Evolutionary conservation across 2,888 invertebrate genomes (phyloP).

Genomic region (Pollenia angustigena): DNA sequence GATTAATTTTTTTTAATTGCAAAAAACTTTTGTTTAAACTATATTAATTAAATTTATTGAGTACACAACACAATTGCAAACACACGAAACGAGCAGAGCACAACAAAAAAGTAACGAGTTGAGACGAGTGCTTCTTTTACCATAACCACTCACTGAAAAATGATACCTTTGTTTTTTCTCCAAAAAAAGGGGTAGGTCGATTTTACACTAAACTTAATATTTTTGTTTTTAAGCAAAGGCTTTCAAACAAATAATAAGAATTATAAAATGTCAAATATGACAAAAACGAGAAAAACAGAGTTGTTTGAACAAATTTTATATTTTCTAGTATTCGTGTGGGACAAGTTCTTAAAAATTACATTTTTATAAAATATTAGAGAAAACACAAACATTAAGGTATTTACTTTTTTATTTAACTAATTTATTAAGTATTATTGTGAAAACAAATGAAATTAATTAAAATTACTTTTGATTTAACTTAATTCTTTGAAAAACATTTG

Average conservation of each 20-base stretch:
- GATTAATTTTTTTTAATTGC: not conserved
- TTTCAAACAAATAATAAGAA: slow-evolving; percentile 8
- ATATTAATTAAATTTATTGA: slow-evolving; percentile 67
- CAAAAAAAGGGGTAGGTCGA: slow-evolving; percentile 37
- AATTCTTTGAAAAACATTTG: slow-evolving; percentile 55
- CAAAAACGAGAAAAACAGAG: slow-evolving; percentile 29
- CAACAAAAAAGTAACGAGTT: slow-evolving; percentile 73
- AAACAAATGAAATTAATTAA: not conserved
- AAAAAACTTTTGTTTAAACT: slow-evolving; percentile 52
- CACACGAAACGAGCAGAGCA: slow-evolving; percentile 68
- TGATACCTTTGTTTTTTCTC: slow-evolving; percentile 37
- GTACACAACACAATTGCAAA: slow-evolving; percentile 69
- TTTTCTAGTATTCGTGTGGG: slow-evolving; percentile 60
- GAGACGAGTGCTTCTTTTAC: slow-evolving; percentile 63
- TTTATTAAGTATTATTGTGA: slow-evolving; percentile 10
- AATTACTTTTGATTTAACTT: slow-evolving; percentile 5
- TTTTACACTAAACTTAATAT: slow-evolving; percentile 27
- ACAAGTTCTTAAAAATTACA: slow-evolving; percentile 37
- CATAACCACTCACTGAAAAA: not conserved
- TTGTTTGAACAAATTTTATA: slow-evolving; percentile 38
- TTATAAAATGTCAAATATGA: slow-evolving; percentile 25
- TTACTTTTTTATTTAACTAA: not conserved
- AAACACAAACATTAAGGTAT: slow-evolving; percentile 58
- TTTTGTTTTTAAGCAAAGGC: not conserved
- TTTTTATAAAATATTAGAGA: slow-evolving; percentile 35